Base-by-base conservation (phyloP, 1,140 invertebrate species). In the Trichonephila clavata region DNA sequence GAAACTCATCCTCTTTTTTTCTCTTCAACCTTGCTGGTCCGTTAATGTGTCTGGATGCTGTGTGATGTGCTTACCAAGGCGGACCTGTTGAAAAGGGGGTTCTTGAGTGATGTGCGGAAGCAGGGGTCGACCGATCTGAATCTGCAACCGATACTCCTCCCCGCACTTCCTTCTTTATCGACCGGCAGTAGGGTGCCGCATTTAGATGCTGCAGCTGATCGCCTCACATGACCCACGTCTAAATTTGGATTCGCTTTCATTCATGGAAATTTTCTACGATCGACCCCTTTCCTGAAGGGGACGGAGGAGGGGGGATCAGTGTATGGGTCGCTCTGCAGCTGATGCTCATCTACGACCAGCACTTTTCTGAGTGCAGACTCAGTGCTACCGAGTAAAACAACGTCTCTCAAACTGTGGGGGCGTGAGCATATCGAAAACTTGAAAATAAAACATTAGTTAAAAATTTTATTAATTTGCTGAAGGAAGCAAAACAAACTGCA, bases 141-240 rank as follows among this genome's bases (percentile, higher is more conserved):
- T 32, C 13, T 71, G 65, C 50, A 21, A 68, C 80, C 80, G 32
- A 39, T 83, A 83, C 50, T 50, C 80, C 32, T 83, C 21, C n/a
- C 86, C 59, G 32, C 14, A 50, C 50, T 50, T 50, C 50, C 50
- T 50, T 5, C 50, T 50, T 27, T 87, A 87, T 87, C 27, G 86
- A 87, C 27, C 86, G 86, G 14, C 6, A 43, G 39, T 21, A 21
- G 86, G 57, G 61, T 87, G 86, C 86, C 86, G 86, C 86, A 87
- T 87, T 87, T 87, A 87, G 86, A 61, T 87, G 18, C 60, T 87
- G 86, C 86, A 87, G 86, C 86, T 87, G 86, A 87, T 87, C 57
- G 27, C 27, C 24, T 63, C 86, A 39, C 59, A 65, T 87, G 86
- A 60, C 24, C 59, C 8, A 24, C 43, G 24, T 87, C 86, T 59